Evolutionary conservation across 2,113 vertebrate genomes (phyloP).

Genomic region (Lasiurus borealis): DNA sequence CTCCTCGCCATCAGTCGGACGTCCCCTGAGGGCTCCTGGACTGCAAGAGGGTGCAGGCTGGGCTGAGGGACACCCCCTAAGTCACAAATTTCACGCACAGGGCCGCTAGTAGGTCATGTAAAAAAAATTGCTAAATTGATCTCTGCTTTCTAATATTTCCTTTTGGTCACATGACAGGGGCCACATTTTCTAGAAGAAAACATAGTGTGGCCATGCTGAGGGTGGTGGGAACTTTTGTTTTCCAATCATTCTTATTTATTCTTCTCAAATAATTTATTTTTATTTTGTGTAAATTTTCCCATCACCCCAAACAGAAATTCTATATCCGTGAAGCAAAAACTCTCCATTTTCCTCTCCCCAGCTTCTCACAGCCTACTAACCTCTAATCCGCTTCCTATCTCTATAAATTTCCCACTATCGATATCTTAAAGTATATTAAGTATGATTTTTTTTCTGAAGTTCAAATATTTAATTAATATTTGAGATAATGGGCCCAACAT

Average conservation of each 20-base stretch:
- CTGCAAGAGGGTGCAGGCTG: no score
- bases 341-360: no score
- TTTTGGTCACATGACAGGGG: background rate
- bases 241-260: background rate
- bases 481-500: background rate
- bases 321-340: background rate
- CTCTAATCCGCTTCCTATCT: background rate
- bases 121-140: background rate
- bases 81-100: no score
- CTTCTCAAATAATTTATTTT: background rate
- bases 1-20: no score
- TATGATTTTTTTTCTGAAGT: background rate
- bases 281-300: background rate
- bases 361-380: background rate
- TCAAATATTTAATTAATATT: constrained; percentile 31
- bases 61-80: no score
- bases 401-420: background rate
- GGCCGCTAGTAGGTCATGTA: background rate
- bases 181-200: constrained; percentile 2
- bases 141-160: background rate
- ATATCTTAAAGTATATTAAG: background rate
- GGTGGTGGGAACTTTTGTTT: background rate
- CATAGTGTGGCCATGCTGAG: background rate
- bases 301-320: background rate
- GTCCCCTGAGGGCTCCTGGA: no score